Evolutionary conservation across 2,113 vertebrate species (phyloP).

Genomic region (Triplophysa tibetana): DNA sequence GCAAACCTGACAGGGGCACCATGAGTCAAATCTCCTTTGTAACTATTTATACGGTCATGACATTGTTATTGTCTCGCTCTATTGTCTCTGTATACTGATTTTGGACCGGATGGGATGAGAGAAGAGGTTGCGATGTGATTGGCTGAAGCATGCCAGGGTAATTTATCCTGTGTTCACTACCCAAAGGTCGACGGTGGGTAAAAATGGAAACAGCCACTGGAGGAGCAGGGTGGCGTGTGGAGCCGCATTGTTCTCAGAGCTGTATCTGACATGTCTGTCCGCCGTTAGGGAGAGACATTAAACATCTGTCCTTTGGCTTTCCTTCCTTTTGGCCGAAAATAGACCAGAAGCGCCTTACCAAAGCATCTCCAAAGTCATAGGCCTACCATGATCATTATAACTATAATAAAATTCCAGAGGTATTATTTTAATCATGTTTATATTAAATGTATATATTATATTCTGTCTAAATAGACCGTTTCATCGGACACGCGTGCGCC

Average conservation of each 20-base stretch:
- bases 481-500: too few species aligned
- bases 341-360: not conserved
- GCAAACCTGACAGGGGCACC: not conserved
- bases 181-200: constrained; percentile 36
- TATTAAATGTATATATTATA: too few species aligned
- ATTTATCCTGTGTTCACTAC: constrained; percentile 28
- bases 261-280: constrained; percentile 27
- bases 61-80: constrained; percentile 35
- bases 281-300: constrained; percentile 11
- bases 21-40: constrained; percentile 20
- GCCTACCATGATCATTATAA: too few species aligned
- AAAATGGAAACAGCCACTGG: constrained; percentile 24
- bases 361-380: not conserved
- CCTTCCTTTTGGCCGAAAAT: constrained; percentile 31
- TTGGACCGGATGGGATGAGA: constrained; percentile 19
- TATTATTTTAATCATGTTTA: too few species aligned
- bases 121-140: constrained; percentile 8
- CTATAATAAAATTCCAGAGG: too few species aligned
- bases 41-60: constrained; percentile 31
- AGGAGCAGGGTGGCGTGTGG: not conserved
- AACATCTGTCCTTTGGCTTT: constrained; percentile 27
- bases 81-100: constrained; percentile 40
- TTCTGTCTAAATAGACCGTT: too few species aligned
- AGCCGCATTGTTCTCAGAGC: constrained; percentile 19
- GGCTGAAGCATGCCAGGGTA: not conserved